phyloP scores from a whole-genome alignment of 2,113 vertebrate species.

The Lepidothrix coronata region DNA sequence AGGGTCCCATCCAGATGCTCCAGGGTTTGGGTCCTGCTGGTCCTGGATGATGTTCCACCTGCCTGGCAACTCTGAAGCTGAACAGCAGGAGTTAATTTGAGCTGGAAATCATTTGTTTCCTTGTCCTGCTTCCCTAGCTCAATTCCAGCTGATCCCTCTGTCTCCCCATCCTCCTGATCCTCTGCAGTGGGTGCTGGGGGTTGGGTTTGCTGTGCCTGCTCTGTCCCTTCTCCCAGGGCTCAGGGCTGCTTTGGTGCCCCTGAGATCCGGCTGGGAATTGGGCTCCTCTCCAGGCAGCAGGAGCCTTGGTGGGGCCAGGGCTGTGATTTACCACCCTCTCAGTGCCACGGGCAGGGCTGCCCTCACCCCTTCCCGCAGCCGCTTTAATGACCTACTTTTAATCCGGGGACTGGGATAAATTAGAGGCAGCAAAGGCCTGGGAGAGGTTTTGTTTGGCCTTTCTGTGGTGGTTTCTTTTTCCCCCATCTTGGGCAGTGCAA shows the following conservation, averaged over 20 bases:
- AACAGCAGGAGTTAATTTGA: not conserved
- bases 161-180: not conserved
- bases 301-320: not conserved
- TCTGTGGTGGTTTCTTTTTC: not conserved
- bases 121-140: accelerated
- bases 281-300: not conserved
- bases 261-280: accelerated
- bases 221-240: not conserved
- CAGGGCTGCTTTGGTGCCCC: not conserved
- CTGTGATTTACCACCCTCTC: not conserved
- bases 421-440: not conserved
- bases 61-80: accelerated
- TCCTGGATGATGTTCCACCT: not conserved
- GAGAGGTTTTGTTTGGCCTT: conserved; percentile 33
- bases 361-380: conserved; percentile 1
- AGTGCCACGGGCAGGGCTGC: not conserved
- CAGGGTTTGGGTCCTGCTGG: not conserved
- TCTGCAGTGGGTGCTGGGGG: accelerated
- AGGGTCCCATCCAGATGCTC: not conserved
- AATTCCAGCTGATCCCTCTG: not conserved
- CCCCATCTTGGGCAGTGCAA: not conserved
- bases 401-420: not conserved
- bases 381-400: conserved; percentile 25
- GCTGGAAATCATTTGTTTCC: not conserved
- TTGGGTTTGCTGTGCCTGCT: accelerated